Base-by-base conservation (phyloP, 2,797 vertebrate genomes). In the Aplochiton taeniatus region DNA sequence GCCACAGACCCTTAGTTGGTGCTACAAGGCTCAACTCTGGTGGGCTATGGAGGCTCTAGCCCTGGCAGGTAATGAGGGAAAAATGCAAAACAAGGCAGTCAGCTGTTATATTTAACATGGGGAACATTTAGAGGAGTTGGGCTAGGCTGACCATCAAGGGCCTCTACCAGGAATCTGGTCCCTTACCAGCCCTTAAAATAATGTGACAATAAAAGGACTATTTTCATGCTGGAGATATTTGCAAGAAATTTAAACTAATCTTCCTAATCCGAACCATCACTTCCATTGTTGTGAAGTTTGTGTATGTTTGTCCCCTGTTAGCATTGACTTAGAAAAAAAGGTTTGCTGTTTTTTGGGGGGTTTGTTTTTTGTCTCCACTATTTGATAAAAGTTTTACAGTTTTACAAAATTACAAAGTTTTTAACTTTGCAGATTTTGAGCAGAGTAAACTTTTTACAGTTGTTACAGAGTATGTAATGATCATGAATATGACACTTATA, bases 361-460 rank as follows among this genome's bases (percentile, higher is more conserved):
- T n/a, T n/a, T n/a, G n/a, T n/a, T 66, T 75, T 64, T 80, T 75
- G 69, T 88, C 78, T 81, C 80, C 84, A 82, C 81, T 60, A 82
- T 77, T 74, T 83, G 64, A 43, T 79, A 55, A 73, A 66, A 45
- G 14, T 67, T 74, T 84, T 68, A 77, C 14, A 1, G 47, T 10
- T 68, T 46, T 47, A 58, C 59, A 47, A 12, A 19, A 31, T 17
- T 61, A 19, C 17, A 58, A 61, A 68, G 6, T 58, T 19, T 53
- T 47, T 58, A 69, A 75, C 68, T 44, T 46, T 74, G 54, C 67
- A 80, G 70, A 70, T 76, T 46, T 70, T 70, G 58, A 55, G 31
- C 73, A 79, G 64, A 76, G 60, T 61, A 73, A 47, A 75, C 80
- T 88, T 89, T 89, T 82, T 87, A 79, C 68, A 75, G 70, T 77